phyloP scores from a whole-genome alignment of 2,797 vertebrate species.

The Saxicola maurus region DNA sequence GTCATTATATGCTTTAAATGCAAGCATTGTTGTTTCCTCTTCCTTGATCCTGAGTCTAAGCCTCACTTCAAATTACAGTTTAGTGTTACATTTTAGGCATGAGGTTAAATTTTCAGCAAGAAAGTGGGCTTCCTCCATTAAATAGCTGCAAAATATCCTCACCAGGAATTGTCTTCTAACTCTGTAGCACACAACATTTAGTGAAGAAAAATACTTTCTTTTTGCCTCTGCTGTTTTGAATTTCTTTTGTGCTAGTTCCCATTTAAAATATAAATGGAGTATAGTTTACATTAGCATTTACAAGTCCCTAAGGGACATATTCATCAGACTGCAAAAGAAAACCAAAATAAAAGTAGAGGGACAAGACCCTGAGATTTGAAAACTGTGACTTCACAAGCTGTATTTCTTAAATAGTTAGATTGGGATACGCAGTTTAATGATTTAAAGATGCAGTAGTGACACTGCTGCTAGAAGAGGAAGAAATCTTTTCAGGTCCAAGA shows the following conservation, averaged over 20 bases:
- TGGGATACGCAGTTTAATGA: background rate
- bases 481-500: background rate
- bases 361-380: background rate
- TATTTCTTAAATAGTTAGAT: background rate
- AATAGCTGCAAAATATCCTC: background rate
- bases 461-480: background rate
- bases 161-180: background rate
- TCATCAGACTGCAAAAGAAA: background rate
- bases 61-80: constrained; percentile 5
- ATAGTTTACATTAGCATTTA: background rate
- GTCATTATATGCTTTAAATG: background rate
- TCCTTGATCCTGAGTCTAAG: constrained; percentile 22
- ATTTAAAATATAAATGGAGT: background rate
- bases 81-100: constrained; percentile 1
- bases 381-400: background rate
- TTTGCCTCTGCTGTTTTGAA: background rate
- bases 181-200: background rate
- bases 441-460: background rate
- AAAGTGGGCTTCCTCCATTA: background rate
- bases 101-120: background rate
- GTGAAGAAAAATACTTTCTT: background rate
- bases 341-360: background rate
- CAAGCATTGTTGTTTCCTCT: constrained; percentile 31
- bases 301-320: background rate
- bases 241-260: background rate